phyloP scores from a whole-genome alignment of 1,140 invertebrate species.

The Ceratoteleas bidentatus region DNA sequence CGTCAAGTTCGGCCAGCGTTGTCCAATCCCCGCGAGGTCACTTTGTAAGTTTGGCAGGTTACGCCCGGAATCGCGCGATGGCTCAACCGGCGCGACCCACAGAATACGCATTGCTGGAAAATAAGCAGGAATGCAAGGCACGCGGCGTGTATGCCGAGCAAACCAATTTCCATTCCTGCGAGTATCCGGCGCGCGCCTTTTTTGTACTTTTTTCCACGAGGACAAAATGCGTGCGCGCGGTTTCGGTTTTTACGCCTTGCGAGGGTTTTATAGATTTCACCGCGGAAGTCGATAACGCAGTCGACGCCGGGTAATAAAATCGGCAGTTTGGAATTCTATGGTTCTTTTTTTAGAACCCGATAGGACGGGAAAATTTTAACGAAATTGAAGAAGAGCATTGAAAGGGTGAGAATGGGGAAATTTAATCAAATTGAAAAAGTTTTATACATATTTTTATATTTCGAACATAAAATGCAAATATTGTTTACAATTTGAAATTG shows the following conservation, averaged over 20 bases:
- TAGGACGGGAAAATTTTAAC: background rate
- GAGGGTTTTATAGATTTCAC: slow-evolving; percentile 43
- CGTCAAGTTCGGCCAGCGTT: slow-evolving; percentile 29
- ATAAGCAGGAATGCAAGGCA: slow-evolving; percentile 58
- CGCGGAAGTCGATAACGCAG: slow-evolving; percentile 33
- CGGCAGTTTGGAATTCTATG: slow-evolving; percentile 9
- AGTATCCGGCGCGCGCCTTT: slow-evolving; percentile 24
- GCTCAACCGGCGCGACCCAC: slow-evolving; percentile 40
- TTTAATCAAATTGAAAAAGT: no score
- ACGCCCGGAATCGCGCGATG: slow-evolving; percentile 45
- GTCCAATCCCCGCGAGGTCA: slow-evolving; percentile 49
- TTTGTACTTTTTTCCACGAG: slow-evolving; percentile 17
- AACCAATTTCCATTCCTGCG: slow-evolving; percentile 59
- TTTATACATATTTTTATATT: no score
- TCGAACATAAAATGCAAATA: no score
- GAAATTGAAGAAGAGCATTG: no score
- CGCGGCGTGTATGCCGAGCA: slow-evolving; percentile 50
- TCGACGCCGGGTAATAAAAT: slow-evolving; percentile 27
- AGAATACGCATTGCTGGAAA: slow-evolving; percentile 58
- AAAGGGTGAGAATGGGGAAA: no score
- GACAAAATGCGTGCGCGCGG: slow-evolving; percentile 11
- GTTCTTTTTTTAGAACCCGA: slow-evolving; percentile 1
- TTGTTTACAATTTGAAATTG: no score
- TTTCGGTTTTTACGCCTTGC: slow-evolving; percentile 39
- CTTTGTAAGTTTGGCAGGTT: slow-evolving; percentile 49